These are phyloP conservation scores for Malurus melanocephalus DNA, from an alignment of 2,113 vertebrate genomes.

Conservation along the genomic window DNA sequence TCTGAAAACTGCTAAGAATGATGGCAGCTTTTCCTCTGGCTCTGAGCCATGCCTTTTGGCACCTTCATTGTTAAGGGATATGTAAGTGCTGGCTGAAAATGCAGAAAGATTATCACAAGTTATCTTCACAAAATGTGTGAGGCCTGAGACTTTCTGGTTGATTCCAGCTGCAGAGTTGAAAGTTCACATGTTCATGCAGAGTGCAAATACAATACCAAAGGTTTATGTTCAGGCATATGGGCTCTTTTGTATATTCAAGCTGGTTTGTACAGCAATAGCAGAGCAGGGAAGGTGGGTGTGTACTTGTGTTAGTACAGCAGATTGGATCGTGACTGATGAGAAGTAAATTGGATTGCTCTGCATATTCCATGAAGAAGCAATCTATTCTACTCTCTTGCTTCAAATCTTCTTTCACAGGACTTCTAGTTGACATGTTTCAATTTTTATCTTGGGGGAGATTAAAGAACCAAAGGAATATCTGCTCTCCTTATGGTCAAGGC, in stretches of 20 bases:
- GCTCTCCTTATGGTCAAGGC: background rate
- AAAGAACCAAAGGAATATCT: background rate
- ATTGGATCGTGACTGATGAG: background rate
- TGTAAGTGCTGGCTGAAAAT: background rate
- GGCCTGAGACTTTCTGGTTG: background rate
- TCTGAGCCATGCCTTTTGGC: background rate
- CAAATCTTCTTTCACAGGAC: background rate
- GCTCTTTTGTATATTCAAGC: background rate
- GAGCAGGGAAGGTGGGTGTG: background rate
- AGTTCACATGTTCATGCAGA: background rate
- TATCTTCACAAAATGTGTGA: background rate
- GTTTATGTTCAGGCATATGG: background rate
- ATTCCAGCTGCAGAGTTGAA: background rate
- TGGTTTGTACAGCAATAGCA: background rate
- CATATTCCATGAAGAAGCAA: background rate
- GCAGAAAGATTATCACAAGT: background rate
- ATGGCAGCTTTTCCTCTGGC: background rate
- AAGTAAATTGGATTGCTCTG: background rate
- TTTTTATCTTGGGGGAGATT: background rate
- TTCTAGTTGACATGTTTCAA: background rate
- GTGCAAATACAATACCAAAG: background rate
- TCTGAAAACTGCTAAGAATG: background rate
- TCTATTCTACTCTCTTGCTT: background rate
- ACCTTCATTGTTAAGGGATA: background rate
- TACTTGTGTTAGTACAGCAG: background rate